phyloP scores from a whole-genome alignment of 2,113 vertebrate genomes.

The Tor tambroides region DNA sequence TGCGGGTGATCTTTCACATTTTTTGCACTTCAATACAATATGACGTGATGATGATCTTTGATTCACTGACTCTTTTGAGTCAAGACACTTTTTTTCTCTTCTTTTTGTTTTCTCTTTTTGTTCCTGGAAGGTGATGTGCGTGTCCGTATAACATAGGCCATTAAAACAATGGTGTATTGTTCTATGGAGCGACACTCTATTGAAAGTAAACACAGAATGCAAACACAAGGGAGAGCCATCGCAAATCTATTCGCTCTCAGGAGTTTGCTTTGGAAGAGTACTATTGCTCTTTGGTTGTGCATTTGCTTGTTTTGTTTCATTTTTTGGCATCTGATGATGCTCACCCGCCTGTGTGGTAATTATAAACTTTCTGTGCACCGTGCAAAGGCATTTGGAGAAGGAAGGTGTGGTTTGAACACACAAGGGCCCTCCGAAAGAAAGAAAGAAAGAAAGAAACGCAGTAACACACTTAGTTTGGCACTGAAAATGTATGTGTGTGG shows the following conservation, averaged over 20 bases:
- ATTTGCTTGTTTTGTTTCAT: background rate
- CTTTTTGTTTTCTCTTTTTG: background rate
- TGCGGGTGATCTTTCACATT: conserved; percentile 9
- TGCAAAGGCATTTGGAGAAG: conserved; percentile 24
- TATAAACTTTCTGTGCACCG: conserved; percentile 25
- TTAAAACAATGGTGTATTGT: conserved; percentile 26
- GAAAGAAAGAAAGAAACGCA: background rate
- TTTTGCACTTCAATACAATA: background rate
- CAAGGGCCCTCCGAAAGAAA: background rate
- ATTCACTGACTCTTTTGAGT: background rate
- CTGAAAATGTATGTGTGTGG: conserved; percentile 7
- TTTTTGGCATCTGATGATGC: conserved; percentile 18
- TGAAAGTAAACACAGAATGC: conserved; percentile 26
- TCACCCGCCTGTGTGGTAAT: conserved; percentile 10
- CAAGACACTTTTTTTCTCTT: background rate
- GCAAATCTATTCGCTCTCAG: background rate
- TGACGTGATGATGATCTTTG: background rate
- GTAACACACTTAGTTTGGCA: conserved; percentile 22
- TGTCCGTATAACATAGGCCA: background rate
- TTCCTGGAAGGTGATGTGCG: background rate
- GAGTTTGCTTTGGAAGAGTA: conserved; percentile 22
- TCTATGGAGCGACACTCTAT: background rate
- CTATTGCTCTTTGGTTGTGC: conserved; percentile 10
- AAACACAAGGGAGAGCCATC: background rate
- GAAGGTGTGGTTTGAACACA: conserved; percentile 24